Evolutionary conservation across 2,113 vertebrate genomes (phyloP), one percentile per base, ranked within the genome.

Genomic region (Scopus umbretta): DNA sequence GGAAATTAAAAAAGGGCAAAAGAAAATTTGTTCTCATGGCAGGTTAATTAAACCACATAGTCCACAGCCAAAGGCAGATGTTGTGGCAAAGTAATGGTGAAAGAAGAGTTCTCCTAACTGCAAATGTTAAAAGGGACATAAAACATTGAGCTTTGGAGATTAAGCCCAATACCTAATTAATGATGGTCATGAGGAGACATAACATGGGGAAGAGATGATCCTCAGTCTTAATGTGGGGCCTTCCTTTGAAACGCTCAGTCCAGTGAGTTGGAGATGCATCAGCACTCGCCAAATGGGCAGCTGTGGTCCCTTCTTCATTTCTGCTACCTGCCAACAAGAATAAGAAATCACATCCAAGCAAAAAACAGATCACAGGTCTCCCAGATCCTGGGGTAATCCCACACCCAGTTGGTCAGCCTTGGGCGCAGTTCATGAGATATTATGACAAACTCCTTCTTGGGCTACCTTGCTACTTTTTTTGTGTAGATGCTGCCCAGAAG

Each of bases 41-140:
- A 83, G 65, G 49, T 94, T 92, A 95, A 94, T 94, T 93, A 93
- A 94, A 71, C 59, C 75, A 58, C 27, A 67, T 43, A 52, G 58
- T 43, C 72, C 73, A 71, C n/a, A 78, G 72, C 82, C 75, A 89
- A 65, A 79, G 72, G 72, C 52, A 94, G 68, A 50, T 84, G 52
- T 58, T 88, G 72, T 55, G 32, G 70, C 55, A 74, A 84, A 86
- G n/a, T 50, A 36, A 58, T 49, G 47, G 52, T 80, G n/a, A 42
- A 74, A 65, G 27, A 53, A 73, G 55, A 74, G 43, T 66, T 94
- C 58, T 88, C 58, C 74, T 66, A 92, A 58, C 14, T 80, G 52
- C 45, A 70, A 53, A 84, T 81, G 52, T 65, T 89, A 61, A 68
- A 95, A 92, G 62, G 17, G 49, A 58, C n/a, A 53, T 73, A 45